A percentile compares a stretch with the other conserved stretches of the same genome.
Conservation (phyloP, 2,113 vertebrate genomes). For the Nothoprocta pentlandii region DNA sequence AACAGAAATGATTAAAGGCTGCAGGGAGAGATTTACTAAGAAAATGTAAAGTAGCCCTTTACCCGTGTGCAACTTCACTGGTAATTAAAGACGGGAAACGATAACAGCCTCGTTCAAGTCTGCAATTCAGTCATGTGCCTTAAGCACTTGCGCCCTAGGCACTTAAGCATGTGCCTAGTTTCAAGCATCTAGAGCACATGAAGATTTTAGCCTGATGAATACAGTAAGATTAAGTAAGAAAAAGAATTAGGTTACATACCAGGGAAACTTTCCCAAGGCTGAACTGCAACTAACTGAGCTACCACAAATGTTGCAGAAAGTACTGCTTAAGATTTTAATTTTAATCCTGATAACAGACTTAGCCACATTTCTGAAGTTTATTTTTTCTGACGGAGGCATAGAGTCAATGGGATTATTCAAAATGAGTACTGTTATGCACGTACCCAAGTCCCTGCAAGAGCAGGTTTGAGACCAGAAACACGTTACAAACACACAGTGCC, state of each 20-base stretch:
- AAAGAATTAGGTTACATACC: neutral
- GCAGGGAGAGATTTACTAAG: conserved; percentile 49
- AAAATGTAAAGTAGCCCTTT: conserved; percentile 53
- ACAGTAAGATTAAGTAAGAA: neutral
- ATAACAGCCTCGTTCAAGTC: neutral
- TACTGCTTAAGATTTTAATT: neutral
- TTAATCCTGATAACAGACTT: neutral
- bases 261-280: conserved; percentile 32
- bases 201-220: conserved; percentile 25
- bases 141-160: neutral
- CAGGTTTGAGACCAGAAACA: neutral
- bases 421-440: neutral
- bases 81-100: conserved; percentile 49
- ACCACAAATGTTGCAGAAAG: neutral
- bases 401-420: neutral
- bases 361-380: neutral
- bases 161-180: conserved; percentile 16
- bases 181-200: neutral
- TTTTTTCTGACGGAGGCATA: neutral
- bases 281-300: neutral
- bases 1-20: conserved; percentile 63
- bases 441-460: neutral
- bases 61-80: neutral
- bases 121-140: conserved; percentile 6
- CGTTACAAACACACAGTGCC: neutral